Evolutionary conservation across 2,888 invertebrate genomes (phyloP), one percentile per base, ranked within the genome.

Genomic region (Cephus nigrinus): DNA sequence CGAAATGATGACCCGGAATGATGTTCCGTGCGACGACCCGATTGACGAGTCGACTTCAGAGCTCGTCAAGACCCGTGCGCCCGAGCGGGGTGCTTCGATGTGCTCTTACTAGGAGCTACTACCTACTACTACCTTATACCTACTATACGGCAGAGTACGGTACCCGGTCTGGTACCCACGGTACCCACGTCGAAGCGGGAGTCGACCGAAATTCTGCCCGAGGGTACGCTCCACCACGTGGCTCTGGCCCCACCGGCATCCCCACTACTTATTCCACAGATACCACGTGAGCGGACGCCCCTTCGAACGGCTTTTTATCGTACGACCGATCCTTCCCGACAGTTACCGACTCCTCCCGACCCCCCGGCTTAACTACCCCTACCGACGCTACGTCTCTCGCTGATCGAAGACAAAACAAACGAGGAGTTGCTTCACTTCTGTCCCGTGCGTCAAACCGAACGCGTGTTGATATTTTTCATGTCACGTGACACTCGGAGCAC

Each of bases 181-280:
- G 77, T 23, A 76, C 36, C 32, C 33, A 30, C 12, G 71, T 68
- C 40, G 69, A 68, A 69, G 69, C 68, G 77, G 73, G 76, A 78
- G 81, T 84, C 76, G 76, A 76, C 73, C 87, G 84, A 87, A 87
- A 86, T 87, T 82, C 82, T 76, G 86, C 84, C 84, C 77, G 80
- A 78, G 87, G 85, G 81, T 82, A 84, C 83, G 84, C 84, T 84
- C 84, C 84, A 83, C 82, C 86, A 86, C 84, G 88, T 84, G 88
- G 85, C 86, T 83, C 83, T 79, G 83, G 82, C 76, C 74, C 72
- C 79, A 77, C 30, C 80, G 77, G 78, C 72, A 77, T 73, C 76
- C 82, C 78, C 80, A 78, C 77, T 78, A 80, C 82, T 71, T 33
- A 9, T 31, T 77, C 76, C 76, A 74, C 30, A 12, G 74, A 34